These are phyloP conservation scores for Oryctes rhinoceros DNA, from an alignment of 1,140 invertebrate genomes.

Conservation along the genomic window DNA sequence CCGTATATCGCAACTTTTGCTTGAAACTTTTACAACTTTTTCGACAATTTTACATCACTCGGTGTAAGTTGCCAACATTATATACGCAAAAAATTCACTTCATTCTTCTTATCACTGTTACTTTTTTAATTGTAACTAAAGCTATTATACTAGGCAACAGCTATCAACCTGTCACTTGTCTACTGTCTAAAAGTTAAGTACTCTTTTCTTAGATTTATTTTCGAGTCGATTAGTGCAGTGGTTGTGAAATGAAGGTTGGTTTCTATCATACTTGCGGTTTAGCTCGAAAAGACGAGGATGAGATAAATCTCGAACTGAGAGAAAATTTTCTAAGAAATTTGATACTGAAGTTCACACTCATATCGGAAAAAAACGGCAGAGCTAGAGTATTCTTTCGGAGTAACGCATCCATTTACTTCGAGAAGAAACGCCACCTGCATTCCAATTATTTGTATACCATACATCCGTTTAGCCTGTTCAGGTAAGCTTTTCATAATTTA, in stretches of 20 bases:
- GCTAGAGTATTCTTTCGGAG: conserved; percentile 45
- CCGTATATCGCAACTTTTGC: too few relatives aligned
- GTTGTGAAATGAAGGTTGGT: not conserved
- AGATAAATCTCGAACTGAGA: not conserved
- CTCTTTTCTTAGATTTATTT: too few relatives aligned
- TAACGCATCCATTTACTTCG: conserved; percentile 48
- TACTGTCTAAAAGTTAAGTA: too few relatives aligned
- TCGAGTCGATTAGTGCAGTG: too few relatives aligned
- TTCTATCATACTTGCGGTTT: not conserved
- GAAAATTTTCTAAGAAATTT: not conserved
- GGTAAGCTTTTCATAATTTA: conserved; percentile 9
- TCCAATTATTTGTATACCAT: conserved; percentile 42
- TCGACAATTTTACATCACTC: too few relatives aligned
- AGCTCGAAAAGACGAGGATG: not conserved
- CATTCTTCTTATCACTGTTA: too few relatives aligned
- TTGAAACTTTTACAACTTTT: too few relatives aligned
- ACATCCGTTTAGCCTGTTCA: conserved; percentile 50
- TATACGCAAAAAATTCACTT: too few relatives aligned
- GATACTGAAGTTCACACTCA: not conserved
- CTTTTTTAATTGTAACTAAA: too few relatives aligned
- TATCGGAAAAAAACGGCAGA: conserved; percentile 34
- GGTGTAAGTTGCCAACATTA: too few relatives aligned
- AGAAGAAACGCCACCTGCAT: conserved; percentile 53
- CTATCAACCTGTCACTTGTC: too few relatives aligned
- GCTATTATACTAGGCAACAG: too few relatives aligned